Percentiles rank a stretch among this genome's conserved stretches.
Conservation (phyloP, 1,140 invertebrate species). For the Trichomalopsis sarcophagae region DNA sequence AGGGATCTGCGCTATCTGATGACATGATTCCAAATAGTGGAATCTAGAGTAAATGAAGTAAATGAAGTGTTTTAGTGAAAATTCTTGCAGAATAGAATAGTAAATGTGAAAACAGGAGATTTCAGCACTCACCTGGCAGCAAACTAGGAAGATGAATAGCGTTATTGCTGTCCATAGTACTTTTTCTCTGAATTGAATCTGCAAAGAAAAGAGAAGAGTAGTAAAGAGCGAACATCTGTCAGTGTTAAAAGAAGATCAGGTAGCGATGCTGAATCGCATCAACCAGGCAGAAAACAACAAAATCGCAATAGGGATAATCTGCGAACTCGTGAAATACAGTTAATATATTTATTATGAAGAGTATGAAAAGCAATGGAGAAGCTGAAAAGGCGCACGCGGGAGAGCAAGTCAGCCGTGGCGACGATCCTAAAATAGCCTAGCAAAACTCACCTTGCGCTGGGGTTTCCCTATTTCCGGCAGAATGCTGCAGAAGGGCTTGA, state of each 20-base stretch:
- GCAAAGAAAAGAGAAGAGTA: slow-evolving; percentile 47
- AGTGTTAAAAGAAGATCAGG: neutral
- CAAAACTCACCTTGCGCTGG: slow-evolving; percentile 92
- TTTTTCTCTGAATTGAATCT: slow-evolving; percentile 99
- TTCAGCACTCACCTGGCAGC: slow-evolving; percentile 91
- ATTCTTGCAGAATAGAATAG: neutral
- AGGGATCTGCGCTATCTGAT: slow-evolving; percentile 99
- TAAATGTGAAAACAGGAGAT: neutral
- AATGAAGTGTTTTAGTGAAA: neutral
- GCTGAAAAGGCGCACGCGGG: neutral
- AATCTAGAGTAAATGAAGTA: slow-evolving; percentile 80
- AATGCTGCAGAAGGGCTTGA: slow-evolving; percentile 99
- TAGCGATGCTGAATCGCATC: no score
- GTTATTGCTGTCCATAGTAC: slow-evolving; percentile 99
- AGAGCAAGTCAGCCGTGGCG: slow-evolving; percentile 58
- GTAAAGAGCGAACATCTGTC: neutral
- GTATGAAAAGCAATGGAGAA: neutral
- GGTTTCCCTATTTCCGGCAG: slow-evolving; percentile 99
- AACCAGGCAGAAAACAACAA: slow-evolving; percentile 42
- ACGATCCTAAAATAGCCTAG: neutral
- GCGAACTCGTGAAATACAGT: no score
- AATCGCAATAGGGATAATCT: no score
- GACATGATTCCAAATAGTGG: slow-evolving; percentile 99
- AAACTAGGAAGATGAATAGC: slow-evolving; percentile 99
- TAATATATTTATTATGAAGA: no score